Evolutionary conservation across 2,797 vertebrate species (phyloP).

Genomic region (Coregonus sp.): DNA sequence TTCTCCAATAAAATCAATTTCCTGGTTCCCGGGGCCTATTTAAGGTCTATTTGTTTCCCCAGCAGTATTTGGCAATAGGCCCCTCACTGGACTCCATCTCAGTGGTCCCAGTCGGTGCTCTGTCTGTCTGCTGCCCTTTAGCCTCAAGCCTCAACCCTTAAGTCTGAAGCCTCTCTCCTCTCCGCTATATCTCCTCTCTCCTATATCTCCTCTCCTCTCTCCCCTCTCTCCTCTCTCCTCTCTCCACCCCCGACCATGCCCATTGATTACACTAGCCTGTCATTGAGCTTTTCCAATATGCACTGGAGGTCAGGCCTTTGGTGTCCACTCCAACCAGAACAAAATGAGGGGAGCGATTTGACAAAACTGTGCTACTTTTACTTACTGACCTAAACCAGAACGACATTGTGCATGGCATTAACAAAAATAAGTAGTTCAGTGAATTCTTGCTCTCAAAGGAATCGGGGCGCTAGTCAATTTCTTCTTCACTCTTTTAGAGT

Average conservation of each 20-base stretch:
- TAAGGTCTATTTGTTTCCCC: constrained; percentile 80
- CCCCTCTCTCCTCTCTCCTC: constrained; percentile 12
- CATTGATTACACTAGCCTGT: constrained; percentile 20
- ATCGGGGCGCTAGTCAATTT: neutral
- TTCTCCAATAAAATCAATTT: too few relatives aligned
- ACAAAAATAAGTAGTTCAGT: constrained; percentile 37
- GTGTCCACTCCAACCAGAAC: constrained; percentile 49
- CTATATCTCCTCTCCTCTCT: too few relatives aligned
- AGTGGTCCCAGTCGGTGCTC: constrained; percentile 41
- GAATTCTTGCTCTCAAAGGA: neutral
- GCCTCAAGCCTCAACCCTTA: too few relatives aligned
- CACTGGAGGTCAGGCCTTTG: constrained; percentile 52
- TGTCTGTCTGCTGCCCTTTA: constrained; percentile 63
- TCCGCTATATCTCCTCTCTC: too few relatives aligned
- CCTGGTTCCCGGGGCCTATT: constrained; percentile 63
- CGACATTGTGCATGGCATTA: constrained; percentile 44
- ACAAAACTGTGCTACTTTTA: constrained; percentile 42
- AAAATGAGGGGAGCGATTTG: constrained; percentile 36
- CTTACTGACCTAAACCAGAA: constrained; percentile 30
- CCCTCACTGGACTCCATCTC: constrained; percentile 67
- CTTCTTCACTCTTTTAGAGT: neutral
- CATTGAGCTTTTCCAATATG: constrained; percentile 53
- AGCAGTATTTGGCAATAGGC: constrained; percentile 64
- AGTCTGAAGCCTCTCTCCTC: constrained; percentile 44
- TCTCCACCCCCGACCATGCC: neutral